phyloP scores from a whole-genome alignment of 2,113 vertebrate species.

The Phaethon lepturus region DNA sequence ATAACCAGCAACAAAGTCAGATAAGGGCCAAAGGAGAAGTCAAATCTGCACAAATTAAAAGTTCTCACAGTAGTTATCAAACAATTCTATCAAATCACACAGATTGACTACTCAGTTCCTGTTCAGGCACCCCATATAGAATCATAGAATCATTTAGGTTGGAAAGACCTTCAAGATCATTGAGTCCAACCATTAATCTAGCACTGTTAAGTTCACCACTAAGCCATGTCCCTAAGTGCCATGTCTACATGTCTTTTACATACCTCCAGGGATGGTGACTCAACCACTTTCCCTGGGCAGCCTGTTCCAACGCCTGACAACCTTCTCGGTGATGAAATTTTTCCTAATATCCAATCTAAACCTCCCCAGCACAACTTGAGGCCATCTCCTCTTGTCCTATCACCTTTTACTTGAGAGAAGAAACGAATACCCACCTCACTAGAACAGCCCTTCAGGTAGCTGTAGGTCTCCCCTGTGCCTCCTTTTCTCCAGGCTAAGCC shows the following conservation, averaged over 20 bases:
- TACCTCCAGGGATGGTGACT: too few relatives aligned
- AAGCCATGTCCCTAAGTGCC: neutral
- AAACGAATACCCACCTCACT: fast-evolving
- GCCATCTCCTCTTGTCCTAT: neutral
- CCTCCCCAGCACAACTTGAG: neutral
- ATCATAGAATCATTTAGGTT: neutral
- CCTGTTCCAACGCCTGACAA: neutral
- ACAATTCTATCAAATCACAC: neutral
- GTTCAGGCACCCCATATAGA: neutral
- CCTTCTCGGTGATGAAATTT: neutral
- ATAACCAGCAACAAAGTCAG: neutral
- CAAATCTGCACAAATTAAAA: neutral
- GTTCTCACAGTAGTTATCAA: neutral
- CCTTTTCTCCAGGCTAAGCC: neutral
- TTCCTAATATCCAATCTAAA: neutral
- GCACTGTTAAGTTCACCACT: neutral
- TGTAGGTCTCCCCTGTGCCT: neutral
- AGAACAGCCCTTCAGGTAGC: neutral
- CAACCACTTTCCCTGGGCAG: neutral
- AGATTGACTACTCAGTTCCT: neutral
- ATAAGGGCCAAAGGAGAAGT: neutral
- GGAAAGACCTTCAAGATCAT: neutral
- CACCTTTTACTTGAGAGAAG: neutral
- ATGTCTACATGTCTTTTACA: neutral
- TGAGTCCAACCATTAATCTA: neutral